Percentiles rank a stretch among this genome's conserved stretches.
These are phyloP conservation scores for Melanitta fusca DNA, from an alignment of 2,797 vertebrate species.

Conservation along the genomic window DNA sequence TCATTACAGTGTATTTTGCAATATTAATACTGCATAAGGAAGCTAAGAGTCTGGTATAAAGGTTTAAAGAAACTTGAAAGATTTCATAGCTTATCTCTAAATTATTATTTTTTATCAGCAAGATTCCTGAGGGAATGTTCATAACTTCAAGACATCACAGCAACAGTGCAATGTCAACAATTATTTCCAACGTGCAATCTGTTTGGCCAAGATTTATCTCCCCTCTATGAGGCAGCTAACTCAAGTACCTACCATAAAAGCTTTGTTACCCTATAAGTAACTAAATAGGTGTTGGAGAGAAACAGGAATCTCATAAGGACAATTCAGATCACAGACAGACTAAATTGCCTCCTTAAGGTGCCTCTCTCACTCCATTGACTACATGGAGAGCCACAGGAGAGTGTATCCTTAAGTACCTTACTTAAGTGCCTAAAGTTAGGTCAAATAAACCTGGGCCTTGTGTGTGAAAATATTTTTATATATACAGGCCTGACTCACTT, in stretches of 20 bases:
- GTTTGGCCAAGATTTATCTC: slow-evolving; percentile 30
- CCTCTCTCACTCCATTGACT: slow-evolving; percentile 50
- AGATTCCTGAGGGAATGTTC: slow-evolving; percentile 1
- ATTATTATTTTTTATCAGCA: slow-evolving; percentile 24
- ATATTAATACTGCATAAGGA: slow-evolving; percentile 3
- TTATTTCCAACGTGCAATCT: neutral
- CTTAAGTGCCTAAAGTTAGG: slow-evolving; percentile 6
- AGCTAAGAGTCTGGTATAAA: neutral
- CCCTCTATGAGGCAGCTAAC: neutral
- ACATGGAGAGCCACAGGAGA: slow-evolving; percentile 11
- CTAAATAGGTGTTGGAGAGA: slow-evolving; percentile 15
- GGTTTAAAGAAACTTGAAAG: slow-evolving; percentile 2
- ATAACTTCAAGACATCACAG: slow-evolving; percentile 36
- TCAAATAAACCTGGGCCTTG: neutral
- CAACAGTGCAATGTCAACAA: neutral
- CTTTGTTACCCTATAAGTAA: slow-evolving; percentile 21
- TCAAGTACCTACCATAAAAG: slow-evolving; percentile 15
- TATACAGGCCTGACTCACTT: neutral
- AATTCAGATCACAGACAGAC: slow-evolving; percentile 26
- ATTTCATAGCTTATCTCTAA: slow-evolving; percentile 23
- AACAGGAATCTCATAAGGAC: slow-evolving; percentile 26
- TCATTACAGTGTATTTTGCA: neutral
- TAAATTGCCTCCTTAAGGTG: slow-evolving; percentile 40
- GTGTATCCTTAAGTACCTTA: neutral
- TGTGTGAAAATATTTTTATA: neutral